Conservation (phyloP, 1,140 invertebrate species). For the Nymphalis io region DNA sequence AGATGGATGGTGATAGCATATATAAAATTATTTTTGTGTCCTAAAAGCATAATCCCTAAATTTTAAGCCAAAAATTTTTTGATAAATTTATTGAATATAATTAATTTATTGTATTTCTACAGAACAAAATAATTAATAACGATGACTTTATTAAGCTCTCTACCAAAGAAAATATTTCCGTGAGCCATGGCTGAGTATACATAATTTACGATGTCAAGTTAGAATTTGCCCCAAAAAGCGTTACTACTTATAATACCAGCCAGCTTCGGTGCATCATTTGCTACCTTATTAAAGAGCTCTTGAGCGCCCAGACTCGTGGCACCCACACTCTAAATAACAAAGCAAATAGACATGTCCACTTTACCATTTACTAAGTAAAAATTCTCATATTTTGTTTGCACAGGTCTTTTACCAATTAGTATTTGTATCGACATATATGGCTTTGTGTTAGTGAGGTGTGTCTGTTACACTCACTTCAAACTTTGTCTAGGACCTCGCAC, state of each 20-base stretch:
- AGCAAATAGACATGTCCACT: conserved; percentile 77
- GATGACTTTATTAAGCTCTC: conserved; percentile 12
- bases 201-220: background rate
- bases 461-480: conserved; percentile 58
- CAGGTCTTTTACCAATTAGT: conserved; percentile 80
- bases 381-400: conserved; percentile 76
- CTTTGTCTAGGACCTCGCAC: conserved; percentile 61
- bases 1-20: no score
- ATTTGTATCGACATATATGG: conserved; percentile 76
- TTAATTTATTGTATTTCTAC: background rate
- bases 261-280: conserved; percentile 23
- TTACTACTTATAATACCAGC: background rate
- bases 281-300: conserved; percentile 55
- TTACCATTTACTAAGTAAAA: conserved; percentile 79
- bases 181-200: background rate
- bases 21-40: no score
- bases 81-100: no score
- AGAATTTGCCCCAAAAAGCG: background rate
- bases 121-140: conserved; percentile 31
- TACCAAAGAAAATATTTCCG: background rate
- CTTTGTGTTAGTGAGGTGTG: conserved; percentile 58
- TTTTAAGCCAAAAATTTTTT: no score
- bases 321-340: conserved; percentile 78
- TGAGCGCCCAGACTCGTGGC: conserved; percentile 60
- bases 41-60: no score